phyloP scores from a whole-genome alignment of 1,140 invertebrate genomes.

The Radopholus similis region DNA sequence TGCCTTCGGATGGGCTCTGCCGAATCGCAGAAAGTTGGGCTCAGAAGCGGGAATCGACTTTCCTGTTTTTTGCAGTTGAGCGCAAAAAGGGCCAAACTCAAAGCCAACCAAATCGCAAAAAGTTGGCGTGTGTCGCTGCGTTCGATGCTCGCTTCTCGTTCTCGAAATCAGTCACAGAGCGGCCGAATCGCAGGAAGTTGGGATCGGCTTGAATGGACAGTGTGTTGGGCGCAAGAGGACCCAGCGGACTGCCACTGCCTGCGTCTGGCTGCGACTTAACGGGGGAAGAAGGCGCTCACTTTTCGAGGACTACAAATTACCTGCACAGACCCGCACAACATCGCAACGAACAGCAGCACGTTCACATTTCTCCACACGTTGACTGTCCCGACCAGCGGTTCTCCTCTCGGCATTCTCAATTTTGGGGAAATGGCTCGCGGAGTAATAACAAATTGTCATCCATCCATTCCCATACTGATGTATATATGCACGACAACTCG shows the following conservation, averaged over 20 bases:
- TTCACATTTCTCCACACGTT: background rate
- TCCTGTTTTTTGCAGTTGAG: background rate
- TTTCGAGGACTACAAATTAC: background rate
- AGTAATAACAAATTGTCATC: too few species aligned
- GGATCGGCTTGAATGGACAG: slow-evolving; percentile 5
- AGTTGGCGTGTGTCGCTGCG: background rate
- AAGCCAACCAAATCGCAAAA: slow-evolving; percentile 8
- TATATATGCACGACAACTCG: too few species aligned
- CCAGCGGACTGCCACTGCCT: background rate
- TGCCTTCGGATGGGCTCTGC: background rate
- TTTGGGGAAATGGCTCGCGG: too few species aligned
- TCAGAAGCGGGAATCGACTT: background rate
- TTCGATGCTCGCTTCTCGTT: background rate
- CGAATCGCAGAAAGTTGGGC: slow-evolving; percentile 10
- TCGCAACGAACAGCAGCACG: background rate
- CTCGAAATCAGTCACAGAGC: background rate
- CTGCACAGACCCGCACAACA: background rate
- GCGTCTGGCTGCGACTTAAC: background rate
- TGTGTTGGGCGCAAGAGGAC: background rate
- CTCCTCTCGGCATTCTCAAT: too few species aligned
- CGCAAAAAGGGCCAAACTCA: background rate
- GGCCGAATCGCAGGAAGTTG: slow-evolving; percentile 4
- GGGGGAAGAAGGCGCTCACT: background rate
- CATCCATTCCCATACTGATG: too few species aligned
- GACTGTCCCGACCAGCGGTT: too few species aligned